Conservation (phyloP, 2,888 invertebrate species). For the Xestia rhomboidea region DNA sequence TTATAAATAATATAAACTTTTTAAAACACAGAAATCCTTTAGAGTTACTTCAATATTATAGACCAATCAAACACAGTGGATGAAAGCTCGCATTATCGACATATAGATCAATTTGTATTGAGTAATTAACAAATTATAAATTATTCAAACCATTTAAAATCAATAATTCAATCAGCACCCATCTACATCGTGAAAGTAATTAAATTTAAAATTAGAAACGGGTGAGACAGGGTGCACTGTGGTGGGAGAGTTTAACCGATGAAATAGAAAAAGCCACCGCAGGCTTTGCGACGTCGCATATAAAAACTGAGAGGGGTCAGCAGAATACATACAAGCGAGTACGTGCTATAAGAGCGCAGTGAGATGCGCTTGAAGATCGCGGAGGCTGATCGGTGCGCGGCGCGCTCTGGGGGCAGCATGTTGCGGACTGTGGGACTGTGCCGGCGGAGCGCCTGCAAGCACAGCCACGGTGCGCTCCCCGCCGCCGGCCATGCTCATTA, state of each 20-base stretch:
- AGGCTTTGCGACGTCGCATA: constrained; percentile 18
- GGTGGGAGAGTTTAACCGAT: neutral
- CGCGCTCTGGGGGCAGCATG: constrained; percentile 88
- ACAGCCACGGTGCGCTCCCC: constrained; percentile 77
- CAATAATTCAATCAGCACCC: constrained; percentile 10
- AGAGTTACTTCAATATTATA: neutral
- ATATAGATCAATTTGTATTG: neutral
- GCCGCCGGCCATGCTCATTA: constrained; percentile 74
- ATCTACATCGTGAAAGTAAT: neutral
- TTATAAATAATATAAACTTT: constrained; percentile 18
- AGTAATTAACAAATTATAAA: neutral
- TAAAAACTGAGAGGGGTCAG: constrained; percentile 12
- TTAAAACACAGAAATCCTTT: constrained; percentile 29
- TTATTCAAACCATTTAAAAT: constrained; percentile 18
- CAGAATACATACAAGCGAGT: constrained; percentile 87
- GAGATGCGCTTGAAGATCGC: constrained; percentile 87
- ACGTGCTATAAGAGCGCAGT: constrained; percentile 85
- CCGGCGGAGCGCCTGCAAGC: constrained; percentile 54
- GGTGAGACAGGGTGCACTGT: constrained; percentile 19
- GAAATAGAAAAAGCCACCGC: constrained; percentile 22
- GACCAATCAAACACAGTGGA: constrained; percentile 11
- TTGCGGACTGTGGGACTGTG: constrained; percentile 83
- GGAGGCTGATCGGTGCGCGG: constrained; percentile 84
- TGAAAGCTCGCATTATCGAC: constrained; percentile 18
- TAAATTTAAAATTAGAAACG: constrained; percentile 26